Evolutionary conservation across 2,888 invertebrate species (phyloP).

Genomic region (Pyralis farinalis): DNA sequence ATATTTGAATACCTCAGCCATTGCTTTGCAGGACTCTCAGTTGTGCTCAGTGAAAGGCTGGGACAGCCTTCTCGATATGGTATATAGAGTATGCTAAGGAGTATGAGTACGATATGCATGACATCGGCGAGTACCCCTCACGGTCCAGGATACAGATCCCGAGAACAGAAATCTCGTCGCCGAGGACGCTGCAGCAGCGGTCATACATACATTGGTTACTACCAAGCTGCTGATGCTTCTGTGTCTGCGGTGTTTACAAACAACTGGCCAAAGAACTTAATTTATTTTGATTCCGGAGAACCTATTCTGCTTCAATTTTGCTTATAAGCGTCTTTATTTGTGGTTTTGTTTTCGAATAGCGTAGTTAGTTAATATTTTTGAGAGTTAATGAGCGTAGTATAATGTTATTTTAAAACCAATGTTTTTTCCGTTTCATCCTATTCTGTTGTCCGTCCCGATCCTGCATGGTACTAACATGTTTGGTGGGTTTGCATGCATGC

Average conservation of each 20-base stretch:
- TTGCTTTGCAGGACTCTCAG: slow-evolving; percentile 58
- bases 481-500: slow-evolving; percentile 65
- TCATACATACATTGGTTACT: slow-evolving; percentile 19
- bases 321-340: slow-evolving; percentile 76
- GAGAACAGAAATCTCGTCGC: not conserved
- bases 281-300: slow-evolving; percentile 80
- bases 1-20: slow-evolving; percentile 54
- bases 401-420: slow-evolving; percentile 73
- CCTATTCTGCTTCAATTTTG: slow-evolving; percentile 80
- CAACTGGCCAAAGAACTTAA: slow-evolving; percentile 77
- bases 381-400: slow-evolving; percentile 65
- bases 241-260: slow-evolving; percentile 66
- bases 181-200: slow-evolving; percentile 1
- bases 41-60: slow-evolving; percentile 51
- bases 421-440: slow-evolving; percentile 69
- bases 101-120: slow-evolving; percentile 54
- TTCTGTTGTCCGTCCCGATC: slow-evolving; percentile 55
- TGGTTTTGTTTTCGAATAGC: slow-evolving; percentile 58
- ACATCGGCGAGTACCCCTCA: slow-evolving; percentile 27
- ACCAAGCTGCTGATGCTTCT: slow-evolving; percentile 52
- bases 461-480: slow-evolving; percentile 70
- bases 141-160: slow-evolving; percentile 4
- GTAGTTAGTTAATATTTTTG: slow-evolving; percentile 72
- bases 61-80: slow-evolving; percentile 69
- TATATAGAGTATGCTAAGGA: slow-evolving; percentile 42